Evolutionary conservation across 1,140 invertebrate genomes (phyloP), one percentile per base, ranked within the genome.

Genomic region (Drosophila jambulina): DNA sequence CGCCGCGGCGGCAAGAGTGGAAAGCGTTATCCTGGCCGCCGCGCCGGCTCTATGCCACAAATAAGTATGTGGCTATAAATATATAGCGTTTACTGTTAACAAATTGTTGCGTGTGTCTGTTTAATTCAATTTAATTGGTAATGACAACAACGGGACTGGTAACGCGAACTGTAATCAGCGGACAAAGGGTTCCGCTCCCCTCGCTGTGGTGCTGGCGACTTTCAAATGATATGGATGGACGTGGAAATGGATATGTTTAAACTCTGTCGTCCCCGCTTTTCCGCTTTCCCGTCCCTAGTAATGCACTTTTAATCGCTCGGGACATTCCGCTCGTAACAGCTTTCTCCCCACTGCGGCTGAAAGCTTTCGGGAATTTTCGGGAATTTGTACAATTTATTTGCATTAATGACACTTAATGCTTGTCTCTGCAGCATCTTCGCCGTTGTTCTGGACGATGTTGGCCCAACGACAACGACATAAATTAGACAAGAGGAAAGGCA

Each of bases 51-150:
- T 27, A 21, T 32, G 70, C 29, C 42, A 27, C 70, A 25, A 43
- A 61, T 34, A 46, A 46, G 29, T 45, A 57, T 19, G 40, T 27
- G 38, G 38, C 38, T 23, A 68, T 75, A 70, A 75, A 25, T 65
- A 59, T 54, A 64, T 40, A 13, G 17, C 70, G 23, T 51, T 56
- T 61, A 56, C 53, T 71, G 71, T 63, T 76, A 78, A 88, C 80
- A 90, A 90, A 84, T 84, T 78, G 81, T 88, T 87, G 70, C 70
- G 75, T 82, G 78, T 78, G 42, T 69, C 46, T 48, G 56, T 45
- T 80, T 64, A 75, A 65, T 85, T 90, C 65, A 78, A 71, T 90
- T 80, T 88, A 88, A 88, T 90, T 88, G 87, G 59, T 69, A 90
- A 65, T 90, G 84, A 88, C 85, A 87, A 84, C 63, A 87, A 71